Base-by-base conservation (phyloP, 1,140 invertebrate genomes). In the Lepidotrigona ventralis region DNA sequence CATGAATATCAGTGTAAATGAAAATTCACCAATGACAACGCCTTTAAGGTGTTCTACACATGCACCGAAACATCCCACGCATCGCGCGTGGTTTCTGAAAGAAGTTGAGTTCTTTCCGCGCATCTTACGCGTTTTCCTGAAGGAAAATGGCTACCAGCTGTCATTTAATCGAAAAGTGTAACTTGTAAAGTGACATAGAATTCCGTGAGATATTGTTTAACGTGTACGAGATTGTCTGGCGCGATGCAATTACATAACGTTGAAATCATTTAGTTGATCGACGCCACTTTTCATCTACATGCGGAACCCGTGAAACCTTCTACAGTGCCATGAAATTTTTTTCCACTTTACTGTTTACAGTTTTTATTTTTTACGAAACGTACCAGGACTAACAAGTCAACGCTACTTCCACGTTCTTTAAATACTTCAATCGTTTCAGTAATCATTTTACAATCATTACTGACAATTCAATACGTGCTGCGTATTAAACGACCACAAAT, bases 141-240 rank as follows among this genome's bases (percentile, higher is more conserved):
- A 90, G 88, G 90, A 92, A 93, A 92, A 93, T 93, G 92, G 92
- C 91, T 88, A 88, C 92, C 91, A 90, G 90, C 91, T 93, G 92
- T 92, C 92, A 92, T 81, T 91, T 88, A 83, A 54, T 85, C 83
- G 66, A 73, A 79, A 83, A 91, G 90, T 91, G 72, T 81, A 84
- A 86, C 84, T 89, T 80, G 60, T 89, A 90, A 91, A 91, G 85
- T 75, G 78, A 81, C 73, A 86, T 23, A 85, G 83, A 63, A 87
- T 81, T 71, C 63, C 33, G 83, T 63, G 68, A 29, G 76, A 66
- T 21, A 64, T 81, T 26, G 29, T 81, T 63, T 15, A 51, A 73
- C 39, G 60, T 21, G 15, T 66, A n/a, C 39, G 76, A 63, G 71
- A 69, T 51, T 19, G 53, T 73, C 29, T 56, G 66, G 9, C 78